phyloP scores from a whole-genome alignment of 2,113 vertebrate genomes.

The Emydura subglobosa region DNA sequence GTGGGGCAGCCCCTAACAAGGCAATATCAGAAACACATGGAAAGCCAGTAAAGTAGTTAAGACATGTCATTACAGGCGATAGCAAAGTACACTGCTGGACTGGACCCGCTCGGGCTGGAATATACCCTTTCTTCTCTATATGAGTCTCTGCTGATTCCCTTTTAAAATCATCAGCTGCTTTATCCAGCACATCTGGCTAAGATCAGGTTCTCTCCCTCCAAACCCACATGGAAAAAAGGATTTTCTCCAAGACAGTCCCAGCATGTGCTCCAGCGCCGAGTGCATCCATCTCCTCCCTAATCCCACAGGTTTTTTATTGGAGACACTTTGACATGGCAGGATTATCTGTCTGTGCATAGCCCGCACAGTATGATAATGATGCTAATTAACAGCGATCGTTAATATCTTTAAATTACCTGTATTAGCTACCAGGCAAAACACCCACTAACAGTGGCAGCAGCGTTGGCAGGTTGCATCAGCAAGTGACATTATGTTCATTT shows the following conservation, averaged over 20 bases:
- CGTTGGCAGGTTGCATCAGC: neutral
- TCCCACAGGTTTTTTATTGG: neutral
- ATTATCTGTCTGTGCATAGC: neutral
- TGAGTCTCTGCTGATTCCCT: neutral
- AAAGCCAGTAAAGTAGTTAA: neutral
- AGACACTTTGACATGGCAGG: constrained; percentile 6
- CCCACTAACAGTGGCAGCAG: neutral
- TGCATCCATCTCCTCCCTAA: neutral
- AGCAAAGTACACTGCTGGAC: neutral
- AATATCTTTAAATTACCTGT: constrained; percentile 50
- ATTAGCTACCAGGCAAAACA: constrained; percentile 39
- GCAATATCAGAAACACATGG: neutral
- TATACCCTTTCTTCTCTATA: neutral
- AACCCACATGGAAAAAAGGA: neutral
- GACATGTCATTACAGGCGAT: neutral
- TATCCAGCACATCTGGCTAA: neutral
- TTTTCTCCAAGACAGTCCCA: neutral
- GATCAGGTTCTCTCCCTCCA: neutral
- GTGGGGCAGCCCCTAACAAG: neutral
- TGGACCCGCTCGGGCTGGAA: neutral
- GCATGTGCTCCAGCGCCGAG: neutral
- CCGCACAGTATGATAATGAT: neutral
- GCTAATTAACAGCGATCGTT: constrained; percentile 23
- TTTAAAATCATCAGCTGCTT: neutral
- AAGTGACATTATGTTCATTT: neutral